Conservation (phyloP, 2,113 vertebrate genomes). For the Entelurus aequoreus region DNA sequence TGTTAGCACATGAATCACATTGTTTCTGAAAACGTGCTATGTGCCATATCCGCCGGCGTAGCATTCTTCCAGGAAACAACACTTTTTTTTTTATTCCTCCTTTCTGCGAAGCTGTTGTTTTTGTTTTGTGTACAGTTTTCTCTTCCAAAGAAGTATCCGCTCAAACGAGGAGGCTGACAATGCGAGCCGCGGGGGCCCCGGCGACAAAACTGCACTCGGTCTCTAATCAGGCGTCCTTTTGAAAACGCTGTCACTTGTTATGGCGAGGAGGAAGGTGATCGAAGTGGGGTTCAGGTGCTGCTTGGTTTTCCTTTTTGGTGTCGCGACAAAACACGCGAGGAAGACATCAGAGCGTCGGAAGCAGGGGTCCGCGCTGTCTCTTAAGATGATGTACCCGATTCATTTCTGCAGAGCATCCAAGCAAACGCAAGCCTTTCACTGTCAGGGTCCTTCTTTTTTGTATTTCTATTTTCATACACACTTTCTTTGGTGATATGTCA, state of each 20-base stretch:
- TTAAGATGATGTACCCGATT: slow-evolving; percentile 13
- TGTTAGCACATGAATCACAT: slow-evolving; percentile 26
- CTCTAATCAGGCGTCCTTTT: slow-evolving; percentile 62
- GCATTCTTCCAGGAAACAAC: slow-evolving; percentile 36
- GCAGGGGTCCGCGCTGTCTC: slow-evolving; percentile 2
- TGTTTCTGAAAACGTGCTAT: slow-evolving; percentile 34
- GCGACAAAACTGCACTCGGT: slow-evolving; percentile 36
- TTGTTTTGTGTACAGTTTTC: slow-evolving; percentile 22
- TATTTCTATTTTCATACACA: slow-evolving; percentile 6
- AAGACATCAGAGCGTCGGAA: slow-evolving; percentile 13
- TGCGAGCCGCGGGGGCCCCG: slow-evolving; percentile 49
- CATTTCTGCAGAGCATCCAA: slow-evolving; percentile 16
- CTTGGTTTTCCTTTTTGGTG: slow-evolving; percentile 3
- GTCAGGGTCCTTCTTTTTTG: slow-evolving; percentile 11
- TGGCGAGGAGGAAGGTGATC: slow-evolving; percentile 19
- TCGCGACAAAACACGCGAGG: slow-evolving; percentile 3
- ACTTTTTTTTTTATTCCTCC: slow-evolving; percentile 27
- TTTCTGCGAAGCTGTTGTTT: slow-evolving; percentile 29
- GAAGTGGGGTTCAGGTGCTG: slow-evolving; percentile 20
- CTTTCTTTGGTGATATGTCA: slow-evolving; percentile 8
- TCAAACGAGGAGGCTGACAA: slow-evolving; percentile 53
- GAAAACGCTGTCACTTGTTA: slow-evolving; percentile 43
- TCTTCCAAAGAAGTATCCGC: slow-evolving; percentile 52
- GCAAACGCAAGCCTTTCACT: slow-evolving; percentile 18
- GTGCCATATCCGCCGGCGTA: slow-evolving; percentile 25